Conservation (phyloP, 2,888 invertebrate genomes). For the Dryococelus australis region DNA sequence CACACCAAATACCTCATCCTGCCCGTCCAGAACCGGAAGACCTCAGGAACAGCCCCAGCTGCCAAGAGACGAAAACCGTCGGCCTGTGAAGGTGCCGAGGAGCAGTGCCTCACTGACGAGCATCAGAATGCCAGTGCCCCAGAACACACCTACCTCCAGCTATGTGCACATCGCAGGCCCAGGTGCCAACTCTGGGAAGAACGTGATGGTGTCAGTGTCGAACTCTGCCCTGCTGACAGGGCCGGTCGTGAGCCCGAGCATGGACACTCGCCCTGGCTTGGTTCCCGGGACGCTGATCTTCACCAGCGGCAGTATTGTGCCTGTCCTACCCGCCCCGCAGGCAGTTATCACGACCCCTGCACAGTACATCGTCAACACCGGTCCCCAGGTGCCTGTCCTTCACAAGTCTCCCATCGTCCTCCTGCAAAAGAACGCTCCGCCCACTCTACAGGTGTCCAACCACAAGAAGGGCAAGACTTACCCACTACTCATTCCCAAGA, state of each 20-base stretch:
- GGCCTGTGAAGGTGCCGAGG: not conserved
- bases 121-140: not conserved
- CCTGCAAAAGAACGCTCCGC: slow-evolving; percentile 34
- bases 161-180: not conserved
- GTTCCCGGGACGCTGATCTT: slow-evolving; percentile 57
- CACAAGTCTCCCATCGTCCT: slow-evolving; percentile 37
- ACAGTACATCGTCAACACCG: slow-evolving; percentile 32
- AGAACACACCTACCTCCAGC: not conserved
- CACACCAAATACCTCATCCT: not conserved
- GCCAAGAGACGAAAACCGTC: not conserved
- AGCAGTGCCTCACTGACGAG: not conserved
- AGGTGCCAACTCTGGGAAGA: not conserved
- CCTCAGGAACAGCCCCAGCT: not conserved
- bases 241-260: slow-evolving; percentile 38
- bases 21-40: not conserved
- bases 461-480: slow-evolving; percentile 32
- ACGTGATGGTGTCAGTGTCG: slow-evolving; percentile 13
- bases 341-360: slow-evolving; percentile 44
- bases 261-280: slow-evolving; percentile 45
- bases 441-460: slow-evolving; percentile 28
- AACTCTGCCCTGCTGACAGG: slow-evolving; percentile 36
- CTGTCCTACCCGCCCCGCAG: slow-evolving; percentile 53
- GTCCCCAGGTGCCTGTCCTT: not conserved
- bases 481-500: slow-evolving; percentile 38
- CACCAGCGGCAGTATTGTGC: slow-evolving; percentile 56